phyloP scores from a whole-genome alignment of 2,888 invertebrate genomes.

The Stomorhina lunata region DNA sequence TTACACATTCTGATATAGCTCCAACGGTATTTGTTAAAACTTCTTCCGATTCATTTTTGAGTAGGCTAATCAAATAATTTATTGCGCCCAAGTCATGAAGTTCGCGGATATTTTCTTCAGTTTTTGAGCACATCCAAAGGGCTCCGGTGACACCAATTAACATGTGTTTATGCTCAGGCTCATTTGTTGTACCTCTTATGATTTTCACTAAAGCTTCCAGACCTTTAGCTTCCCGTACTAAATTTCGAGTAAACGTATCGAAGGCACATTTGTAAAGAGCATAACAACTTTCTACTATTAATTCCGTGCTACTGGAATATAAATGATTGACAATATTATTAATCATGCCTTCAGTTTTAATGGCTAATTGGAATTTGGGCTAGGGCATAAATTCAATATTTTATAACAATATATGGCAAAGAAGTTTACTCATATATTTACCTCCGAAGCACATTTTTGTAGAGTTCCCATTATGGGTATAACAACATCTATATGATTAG shows the following conservation, averaged over 20 bases:
- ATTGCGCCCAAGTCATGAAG: conserved; percentile 82
- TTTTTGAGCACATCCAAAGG: conserved; percentile 95
- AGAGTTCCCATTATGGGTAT: conserved; percentile 93
- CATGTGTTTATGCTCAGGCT: conserved; percentile 87
- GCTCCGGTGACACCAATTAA: conserved; percentile 94
- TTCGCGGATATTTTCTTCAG: conserved; percentile 88
- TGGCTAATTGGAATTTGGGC: conserved; percentile 86
- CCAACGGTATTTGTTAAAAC: conserved; percentile 95
- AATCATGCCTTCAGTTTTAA: conserved; percentile 94
- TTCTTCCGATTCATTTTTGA: conserved; percentile 89
- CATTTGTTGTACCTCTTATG: conserved; percentile 84
- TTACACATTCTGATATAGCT: conserved; percentile 92
- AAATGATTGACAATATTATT: conserved; percentile 91
- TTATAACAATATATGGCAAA: neutral
- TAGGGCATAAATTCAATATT: conserved; percentile 25
- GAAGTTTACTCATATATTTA: conserved; percentile 72
- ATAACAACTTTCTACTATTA: conserved; percentile 93
- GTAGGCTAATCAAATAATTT: conserved; percentile 86
- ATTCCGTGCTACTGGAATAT: conserved; percentile 85
- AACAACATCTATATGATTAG: conserved; percentile 91
- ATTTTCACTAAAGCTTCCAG: conserved; percentile 91
- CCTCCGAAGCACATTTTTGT: conserved; percentile 90
- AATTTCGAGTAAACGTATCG: conserved; percentile 88
- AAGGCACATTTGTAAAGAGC: conserved; percentile 94
- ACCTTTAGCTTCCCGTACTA: conserved; percentile 92